A percentile compares a stretch with the other conserved stretches of the same genome.
Conservation (phyloP, 1,140 invertebrate species). For the Sycophila sp. region DNA sequence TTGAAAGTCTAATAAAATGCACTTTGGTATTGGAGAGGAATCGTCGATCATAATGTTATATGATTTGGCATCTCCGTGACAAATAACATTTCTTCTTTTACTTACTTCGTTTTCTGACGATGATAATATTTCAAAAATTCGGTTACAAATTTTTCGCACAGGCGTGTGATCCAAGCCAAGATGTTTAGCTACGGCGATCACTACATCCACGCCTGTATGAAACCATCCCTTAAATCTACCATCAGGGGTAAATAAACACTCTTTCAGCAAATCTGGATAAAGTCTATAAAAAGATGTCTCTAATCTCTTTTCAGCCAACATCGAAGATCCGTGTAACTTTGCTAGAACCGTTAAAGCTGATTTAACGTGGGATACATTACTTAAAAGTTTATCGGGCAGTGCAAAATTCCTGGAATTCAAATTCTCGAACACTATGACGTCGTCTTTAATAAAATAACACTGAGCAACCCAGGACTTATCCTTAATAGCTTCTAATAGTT, state of each 20-base stretch:
- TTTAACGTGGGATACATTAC: neutral
- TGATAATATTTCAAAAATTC: conserved; percentile 59
- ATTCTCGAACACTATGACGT: neutral
- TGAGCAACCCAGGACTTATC: neutral
- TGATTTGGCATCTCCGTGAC: neutral
- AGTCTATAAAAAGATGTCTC: neutral
- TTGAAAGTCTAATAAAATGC: conserved; percentile 65
- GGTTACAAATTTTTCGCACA: conserved; percentile 50
- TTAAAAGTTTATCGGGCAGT: neutral
- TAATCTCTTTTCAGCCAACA: neutral
- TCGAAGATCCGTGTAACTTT: neutral
- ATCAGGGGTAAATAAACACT: neutral
- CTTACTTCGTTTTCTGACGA: conserved; percentile 57
- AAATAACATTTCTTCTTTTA: neutral
- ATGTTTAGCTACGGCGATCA: conserved; percentile 45
- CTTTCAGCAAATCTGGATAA: neutral
- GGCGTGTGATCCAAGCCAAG: conserved; percentile 51
- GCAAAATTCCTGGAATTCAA: neutral
- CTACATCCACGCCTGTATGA: conserved; percentile 44
- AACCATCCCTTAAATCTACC: conserved; percentile 42
- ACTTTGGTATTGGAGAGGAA: conserved; percentile 58
- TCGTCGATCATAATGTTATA: conserved; percentile 6
- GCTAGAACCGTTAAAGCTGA: neutral
- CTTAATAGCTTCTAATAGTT: neutral
- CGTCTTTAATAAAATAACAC: neutral